A percentile compares a stretch with the other conserved stretches of the same genome.
phyloP scores from a whole-genome alignment of 2,113 vertebrate genomes.

The Polyodon spathula region DNA sequence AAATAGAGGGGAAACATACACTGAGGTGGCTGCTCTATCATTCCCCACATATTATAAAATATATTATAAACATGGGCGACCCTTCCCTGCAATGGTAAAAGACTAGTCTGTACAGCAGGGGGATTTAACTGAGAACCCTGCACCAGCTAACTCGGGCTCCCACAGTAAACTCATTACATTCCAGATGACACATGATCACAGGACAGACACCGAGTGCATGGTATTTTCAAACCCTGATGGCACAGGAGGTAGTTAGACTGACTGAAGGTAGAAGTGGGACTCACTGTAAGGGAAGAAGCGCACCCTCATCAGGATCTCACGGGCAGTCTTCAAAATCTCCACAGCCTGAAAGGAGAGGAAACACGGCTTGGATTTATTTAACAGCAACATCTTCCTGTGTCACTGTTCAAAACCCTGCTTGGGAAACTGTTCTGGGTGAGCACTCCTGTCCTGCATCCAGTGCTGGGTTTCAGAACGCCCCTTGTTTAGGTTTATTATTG shows the following conservation, averaged over 20 bases:
- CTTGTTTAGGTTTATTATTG: too few species aligned
- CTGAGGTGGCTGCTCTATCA: not conserved
- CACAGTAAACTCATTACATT: not conserved
- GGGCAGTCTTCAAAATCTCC: slow-evolving; percentile 91
- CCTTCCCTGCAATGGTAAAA: too few species aligned
- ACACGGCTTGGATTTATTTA: too few species aligned
- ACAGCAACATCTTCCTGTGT: too few species aligned
- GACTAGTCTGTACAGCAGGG: too few species aligned
- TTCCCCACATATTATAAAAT: too few species aligned
- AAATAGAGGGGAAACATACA: slow-evolving; percentile 8
- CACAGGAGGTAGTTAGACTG: not conserved
- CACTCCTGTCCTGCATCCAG: too few species aligned
- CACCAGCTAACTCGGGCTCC: not conserved
- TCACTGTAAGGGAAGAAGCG: slow-evolving; percentile 98
- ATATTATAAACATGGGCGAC: too few species aligned
- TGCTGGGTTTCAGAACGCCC: too few species aligned
- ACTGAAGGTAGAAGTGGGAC: slow-evolving; percentile 25
- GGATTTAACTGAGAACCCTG: not conserved
- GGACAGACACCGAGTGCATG: not conserved
- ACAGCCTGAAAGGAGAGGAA: slow-evolving; percentile 68
- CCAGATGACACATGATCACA: not conserved
- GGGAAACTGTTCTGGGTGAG: too few species aligned
- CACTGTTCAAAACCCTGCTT: too few species aligned
- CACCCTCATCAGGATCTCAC: slow-evolving; percentile 91
- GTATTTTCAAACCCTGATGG: not conserved